phyloP scores from a whole-genome alignment of 2,113 vertebrate species.

The Neolamprologus caudopunctatus region DNA sequence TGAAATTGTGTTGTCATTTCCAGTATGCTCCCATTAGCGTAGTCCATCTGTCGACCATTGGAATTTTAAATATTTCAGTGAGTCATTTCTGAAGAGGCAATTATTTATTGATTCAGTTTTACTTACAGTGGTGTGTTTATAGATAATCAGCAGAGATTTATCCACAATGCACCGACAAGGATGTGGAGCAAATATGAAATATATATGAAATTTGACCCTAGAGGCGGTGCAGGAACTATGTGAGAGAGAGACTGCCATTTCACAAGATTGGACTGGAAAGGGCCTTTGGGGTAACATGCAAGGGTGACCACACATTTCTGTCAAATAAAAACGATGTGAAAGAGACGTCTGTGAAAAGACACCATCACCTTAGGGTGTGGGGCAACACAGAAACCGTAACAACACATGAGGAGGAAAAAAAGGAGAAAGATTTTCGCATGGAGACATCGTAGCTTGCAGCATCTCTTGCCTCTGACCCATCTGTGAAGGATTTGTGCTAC shows the following conservation, averaged over 20 bases:
- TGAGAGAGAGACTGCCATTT: conserved; percentile 49
- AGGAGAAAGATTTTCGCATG: neutral
- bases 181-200: conserved; percentile 65
- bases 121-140: conserved; percentile 66
- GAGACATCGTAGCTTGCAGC: conserved; percentile 18
- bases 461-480: conserved; percentile 24
- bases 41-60: conserved; percentile 8
- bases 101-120: conserved; percentile 68
- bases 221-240: conserved; percentile 47
- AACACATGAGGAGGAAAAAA: neutral
- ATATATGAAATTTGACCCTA: conserved; percentile 55
- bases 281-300: conserved; percentile 53
- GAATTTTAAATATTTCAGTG: conserved; percentile 54
- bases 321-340: conserved; percentile 8
- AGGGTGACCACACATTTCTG: conserved; percentile 18
- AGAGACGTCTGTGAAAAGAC: conserved; percentile 22
- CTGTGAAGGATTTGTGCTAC: conserved; percentile 41
- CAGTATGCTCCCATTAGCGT: conserved; percentile 11
- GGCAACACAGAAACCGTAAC: conserved; percentile 36
- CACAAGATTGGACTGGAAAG: conserved; percentile 17
- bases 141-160: conserved; percentile 59
- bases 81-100: conserved; percentile 28
- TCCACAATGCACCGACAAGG: conserved; percentile 21
- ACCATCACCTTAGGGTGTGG: conserved; percentile 39
- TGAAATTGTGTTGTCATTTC: conserved; percentile 38